Evolutionary conservation across 2,797 vertebrate genomes (phyloP).

Genomic region (Hyperoplus immaculatus): DNA sequence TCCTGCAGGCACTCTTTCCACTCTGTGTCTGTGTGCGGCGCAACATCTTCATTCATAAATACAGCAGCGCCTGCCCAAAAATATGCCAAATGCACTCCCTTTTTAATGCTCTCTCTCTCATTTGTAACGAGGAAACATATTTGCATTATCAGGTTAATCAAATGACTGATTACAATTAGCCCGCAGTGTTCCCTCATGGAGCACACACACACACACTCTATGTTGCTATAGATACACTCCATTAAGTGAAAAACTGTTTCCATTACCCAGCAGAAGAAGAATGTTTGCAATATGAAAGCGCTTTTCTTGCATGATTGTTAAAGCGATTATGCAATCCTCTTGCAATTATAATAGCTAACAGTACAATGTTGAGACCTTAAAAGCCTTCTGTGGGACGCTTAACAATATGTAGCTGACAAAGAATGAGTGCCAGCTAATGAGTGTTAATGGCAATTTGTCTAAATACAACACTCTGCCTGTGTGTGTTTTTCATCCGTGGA

Average conservation of each 20-base stretch:
- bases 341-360: constrained; percentile 2
- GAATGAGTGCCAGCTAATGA: not conserved
- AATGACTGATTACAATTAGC: constrained; percentile 50
- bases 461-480: not conserved
- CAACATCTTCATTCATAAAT: constrained; percentile 80
- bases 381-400: not conserved
- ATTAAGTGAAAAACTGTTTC: constrained; percentile 27
- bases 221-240: constrained; percentile 65
- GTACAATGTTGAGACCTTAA: not conserved
- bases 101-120: constrained; percentile 34
- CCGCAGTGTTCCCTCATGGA: constrained; percentile 42
- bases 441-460: constrained; percentile 6
- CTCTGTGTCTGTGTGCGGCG: constrained; percentile 56
- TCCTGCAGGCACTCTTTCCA: constrained; percentile 53
- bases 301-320: constrained; percentile 24
- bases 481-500: constrained; percentile 29
- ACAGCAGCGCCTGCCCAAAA: constrained; percentile 53
- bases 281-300: constrained; percentile 29
- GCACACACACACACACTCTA: constrained; percentile 9
- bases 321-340: constrained; percentile 35
- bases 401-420: constrained; percentile 15
- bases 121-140: constrained; percentile 55
- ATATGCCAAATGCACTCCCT: constrained; percentile 41
- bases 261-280: constrained; percentile 23
- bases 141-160: constrained; percentile 59